Percentiles rank a stretch among this genome's conserved stretches.
These are phyloP conservation scores for Bufotes viridis DNA, from an alignment of 2,797 vertebrate species.

Conservation along the genomic window DNA sequence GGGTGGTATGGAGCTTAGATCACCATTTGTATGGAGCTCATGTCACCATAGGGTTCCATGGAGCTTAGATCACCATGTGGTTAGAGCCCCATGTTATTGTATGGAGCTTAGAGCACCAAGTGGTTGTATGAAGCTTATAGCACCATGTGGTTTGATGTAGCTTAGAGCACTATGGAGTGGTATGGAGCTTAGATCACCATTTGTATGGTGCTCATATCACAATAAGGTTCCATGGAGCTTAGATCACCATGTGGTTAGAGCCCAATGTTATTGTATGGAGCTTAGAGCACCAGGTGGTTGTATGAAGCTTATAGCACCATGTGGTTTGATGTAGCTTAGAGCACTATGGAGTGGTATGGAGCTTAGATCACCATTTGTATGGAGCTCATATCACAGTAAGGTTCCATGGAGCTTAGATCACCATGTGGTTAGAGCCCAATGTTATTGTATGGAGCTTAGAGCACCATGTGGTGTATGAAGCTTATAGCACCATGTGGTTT, in stretches of 20 bases:
- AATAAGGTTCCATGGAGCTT: neutral
- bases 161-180: neutral
- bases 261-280: neutral
- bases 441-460: neutral
- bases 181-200: neutral
- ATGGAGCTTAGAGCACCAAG: neutral
- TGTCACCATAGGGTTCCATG: neutral
- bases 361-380: neutral
- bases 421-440: neutral
- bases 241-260: neutral
- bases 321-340: neutral
- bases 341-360: neutral
- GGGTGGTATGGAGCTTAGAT: neutral
- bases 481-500: neutral
- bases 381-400: neutral
- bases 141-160: neutral
- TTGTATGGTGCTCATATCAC: neutral
- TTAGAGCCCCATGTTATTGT: neutral
- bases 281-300: too few species aligned
- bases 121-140: neutral
- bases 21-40: neutral
- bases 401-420: neutral
- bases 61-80: neutral
- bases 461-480: neutral
- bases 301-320: neutral